Base-by-base conservation (phyloP, 2,113 vertebrate genomes). In the Proterorhinus semilunaris region DNA sequence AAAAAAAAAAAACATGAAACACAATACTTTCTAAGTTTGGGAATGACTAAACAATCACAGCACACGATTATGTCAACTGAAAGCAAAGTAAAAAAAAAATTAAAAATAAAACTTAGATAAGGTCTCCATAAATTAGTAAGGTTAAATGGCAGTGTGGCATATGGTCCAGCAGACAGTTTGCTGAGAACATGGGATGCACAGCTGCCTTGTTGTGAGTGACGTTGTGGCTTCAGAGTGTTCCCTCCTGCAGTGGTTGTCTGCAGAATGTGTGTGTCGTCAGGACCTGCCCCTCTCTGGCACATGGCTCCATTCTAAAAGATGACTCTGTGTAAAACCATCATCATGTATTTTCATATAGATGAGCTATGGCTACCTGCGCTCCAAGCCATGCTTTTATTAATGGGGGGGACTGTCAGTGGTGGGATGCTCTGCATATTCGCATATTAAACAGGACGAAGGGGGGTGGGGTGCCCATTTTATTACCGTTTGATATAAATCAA, bases 391-490 rank as follows among this genome's bases (percentile, higher is more conserved):
- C 91, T 93, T 95, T 97, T 98, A 98, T 97, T 99, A 98, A 99
- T 98, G 91, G 90, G 78, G 84, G 94, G n/a, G n/a, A n/a, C 95
- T 98, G 96, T 98, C 97, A 97, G 95, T 89, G 92, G 92, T 91
- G 94, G 93, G 96, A 95, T 95, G 95, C 96, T 99, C 95, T 97
- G 97, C 96, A 98, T 98, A 97, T 97, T 97, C 94, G 96, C 97
- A 99, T 98, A 98, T 98, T 98, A 98, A 98, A 98, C 94, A 97
- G 96, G 93, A 92, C 88, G 36, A 11, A 58, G 55, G 93, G 93
- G 94, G 93, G 94, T 94, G 93, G 93, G 94, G 92, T 93, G 95
- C 95, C 93, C 93, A 91, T 94, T 98, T 99, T 97, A 98, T 98
- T 96, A 95, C 94, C 92, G 88, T 92, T 94, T 93, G 93, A 94